These are phyloP conservation scores for Cotesia vestalis DNA, from an alignment of 1,140 invertebrate species.

Conservation along the genomic window DNA sequence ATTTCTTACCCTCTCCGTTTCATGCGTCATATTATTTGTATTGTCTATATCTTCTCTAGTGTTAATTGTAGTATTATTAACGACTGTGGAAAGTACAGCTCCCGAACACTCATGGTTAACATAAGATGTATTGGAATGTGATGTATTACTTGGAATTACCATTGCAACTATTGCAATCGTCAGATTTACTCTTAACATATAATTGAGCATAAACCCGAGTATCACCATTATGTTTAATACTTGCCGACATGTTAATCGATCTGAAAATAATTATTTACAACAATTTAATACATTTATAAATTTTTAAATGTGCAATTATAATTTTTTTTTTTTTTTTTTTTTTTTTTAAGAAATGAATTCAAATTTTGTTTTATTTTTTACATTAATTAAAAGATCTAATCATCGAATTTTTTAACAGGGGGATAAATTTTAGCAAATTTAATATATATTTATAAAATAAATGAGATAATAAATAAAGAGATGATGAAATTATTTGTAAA, in stretches of 20 bases:
- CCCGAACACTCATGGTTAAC: conserved; percentile 29
- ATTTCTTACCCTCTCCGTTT: background rate
- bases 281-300: background rate
- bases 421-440: no score
- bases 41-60: background rate
- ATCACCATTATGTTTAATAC: conserved; percentile 86
- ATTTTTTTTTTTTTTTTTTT: no score
- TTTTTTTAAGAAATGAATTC: no score
- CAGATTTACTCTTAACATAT: conserved; percentile 87
- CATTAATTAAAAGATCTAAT: no score
- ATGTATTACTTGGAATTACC: conserved; percentile 69
- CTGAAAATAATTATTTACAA: conserved; percentile 62
- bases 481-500: no score
- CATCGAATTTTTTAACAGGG: no score
- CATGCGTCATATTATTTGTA: no score
- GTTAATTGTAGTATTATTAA: conserved; percentile 3
- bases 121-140: conserved; percentile 40
- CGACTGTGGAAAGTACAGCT: background rate
- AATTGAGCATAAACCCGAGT: conserved; percentile 87
- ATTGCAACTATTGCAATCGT: conserved; percentile 91
- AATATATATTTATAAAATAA: no score
- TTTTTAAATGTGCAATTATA: no score
- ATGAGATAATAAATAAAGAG: no score
- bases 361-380: background rate
- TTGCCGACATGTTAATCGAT: conserved; percentile 77